Percentiles rank a stretch among this genome's conserved stretches.
These are phyloP conservation scores for Prenolepis imparis DNA, from an alignment of 2,888 invertebrate genomes.

Conservation along the genomic window DNA sequence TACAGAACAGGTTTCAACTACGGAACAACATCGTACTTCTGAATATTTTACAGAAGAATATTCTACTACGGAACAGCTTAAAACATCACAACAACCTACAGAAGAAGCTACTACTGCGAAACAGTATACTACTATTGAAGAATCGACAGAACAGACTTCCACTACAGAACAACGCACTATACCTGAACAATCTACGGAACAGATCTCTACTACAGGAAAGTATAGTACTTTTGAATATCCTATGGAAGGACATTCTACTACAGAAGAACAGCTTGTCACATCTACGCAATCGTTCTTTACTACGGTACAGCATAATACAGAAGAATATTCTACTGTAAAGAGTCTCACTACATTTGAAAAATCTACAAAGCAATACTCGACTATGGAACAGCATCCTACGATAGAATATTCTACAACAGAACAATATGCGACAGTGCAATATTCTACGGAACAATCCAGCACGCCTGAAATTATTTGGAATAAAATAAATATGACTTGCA, in stretches of 20 bases:
- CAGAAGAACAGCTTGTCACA: not conserved
- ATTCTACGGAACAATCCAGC: conserved; percentile 34
- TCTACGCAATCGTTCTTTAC: conserved; percentile 19
- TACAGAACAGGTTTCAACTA: conserved; percentile 14
- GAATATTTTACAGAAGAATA: conserved; percentile 25
- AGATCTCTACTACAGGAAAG: conserved; percentile 6
- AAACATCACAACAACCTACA: conserved; percentile 5
- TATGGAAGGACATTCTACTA: conserved; percentile 4
- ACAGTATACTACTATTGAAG: not conserved
- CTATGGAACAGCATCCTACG: conserved; percentile 27
- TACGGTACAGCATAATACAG: conserved; percentile 21
- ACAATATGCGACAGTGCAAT: not conserved
- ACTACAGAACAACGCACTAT: not conserved
- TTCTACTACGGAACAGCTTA: conserved; percentile 21
- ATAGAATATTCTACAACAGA: conserved; percentile 21
- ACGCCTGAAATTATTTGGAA: conserved; percentile 25
- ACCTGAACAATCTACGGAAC: conserved; percentile 20
- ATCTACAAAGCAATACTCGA: conserved; percentile 1
- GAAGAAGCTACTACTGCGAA: conserved; percentile 15
- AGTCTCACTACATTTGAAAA: conserved; percentile 4
- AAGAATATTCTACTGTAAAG: conserved; percentile 19
- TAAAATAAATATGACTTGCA: conserved; percentile 71
- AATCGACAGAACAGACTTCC: not conserved
- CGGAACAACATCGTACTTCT: not conserved
- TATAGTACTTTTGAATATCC: conserved; percentile 26